phyloP scores from a whole-genome alignment of 1,140 invertebrate species.

The Zaprionus gabonicus region DNA sequence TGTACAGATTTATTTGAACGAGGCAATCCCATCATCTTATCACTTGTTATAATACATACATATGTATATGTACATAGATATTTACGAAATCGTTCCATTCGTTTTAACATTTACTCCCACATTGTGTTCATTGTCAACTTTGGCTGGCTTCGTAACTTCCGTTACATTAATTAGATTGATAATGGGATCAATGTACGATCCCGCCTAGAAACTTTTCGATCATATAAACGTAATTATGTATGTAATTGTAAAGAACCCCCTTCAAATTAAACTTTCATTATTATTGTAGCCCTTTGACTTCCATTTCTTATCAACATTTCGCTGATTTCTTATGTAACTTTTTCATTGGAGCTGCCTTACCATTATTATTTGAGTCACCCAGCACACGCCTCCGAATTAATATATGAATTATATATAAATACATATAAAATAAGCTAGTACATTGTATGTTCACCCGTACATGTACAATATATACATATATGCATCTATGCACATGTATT shows the following conservation, averaged over 20 bases:
- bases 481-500: constrained; percentile 19
- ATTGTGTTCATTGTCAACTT: background rate
- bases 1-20: background rate
- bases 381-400: constrained; percentile 57
- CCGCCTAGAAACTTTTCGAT: background rate
- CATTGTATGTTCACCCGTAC: background rate
- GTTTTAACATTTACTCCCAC: background rate
- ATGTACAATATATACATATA: background rate
- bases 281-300: constrained; percentile 1
- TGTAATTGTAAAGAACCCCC: background rate
- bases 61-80: too few species aligned
- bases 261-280: background rate
- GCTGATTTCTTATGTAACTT: constrained; percentile 59
- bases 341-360: constrained; percentile 14
- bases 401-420: background rate
- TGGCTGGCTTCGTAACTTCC: background rate
- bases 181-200: background rate
- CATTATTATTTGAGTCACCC: constrained; percentile 58
- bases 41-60: background rate
- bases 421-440: too few species aligned
- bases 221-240: background rate
- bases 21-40: background rate
- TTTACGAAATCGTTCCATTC: background rate
- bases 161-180: too few species aligned
- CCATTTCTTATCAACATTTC: constrained; percentile 27